These are phyloP conservation scores for Gadopsis bispinosus DNA, from an alignment of 2,797 vertebrate genomes.

Conservation along the genomic window DNA sequence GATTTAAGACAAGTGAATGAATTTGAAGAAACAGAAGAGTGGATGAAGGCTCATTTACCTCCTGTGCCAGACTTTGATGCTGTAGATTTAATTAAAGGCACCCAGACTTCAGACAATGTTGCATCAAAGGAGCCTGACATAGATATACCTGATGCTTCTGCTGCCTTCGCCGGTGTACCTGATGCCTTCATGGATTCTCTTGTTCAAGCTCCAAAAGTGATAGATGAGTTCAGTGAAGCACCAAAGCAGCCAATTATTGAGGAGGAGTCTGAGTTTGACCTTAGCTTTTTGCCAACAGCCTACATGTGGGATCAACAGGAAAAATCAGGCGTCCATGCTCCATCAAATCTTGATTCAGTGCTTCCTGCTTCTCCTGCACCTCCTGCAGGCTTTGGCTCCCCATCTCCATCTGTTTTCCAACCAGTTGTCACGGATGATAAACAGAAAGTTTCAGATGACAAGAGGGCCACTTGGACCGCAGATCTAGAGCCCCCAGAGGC, in stretches of 20 bases:
- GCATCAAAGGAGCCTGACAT: conserved; percentile 47
- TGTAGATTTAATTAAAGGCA: conserved; percentile 64
- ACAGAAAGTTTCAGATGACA: conserved; percentile 42
- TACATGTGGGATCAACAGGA: conserved; percentile 85
- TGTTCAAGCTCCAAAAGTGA: conserved; percentile 54
- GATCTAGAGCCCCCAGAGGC: conserved; percentile 73
- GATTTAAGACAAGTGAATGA: conserved; percentile 84
- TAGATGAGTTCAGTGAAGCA: conserved; percentile 51
- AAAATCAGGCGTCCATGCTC: conserved; percentile 58
- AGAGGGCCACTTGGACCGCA: conserved; percentile 52
- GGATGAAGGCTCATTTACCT: conserved; percentile 86
- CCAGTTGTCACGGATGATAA: conserved; percentile 17
- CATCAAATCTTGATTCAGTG: conserved; percentile 44
- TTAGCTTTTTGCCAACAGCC: conserved; percentile 85
- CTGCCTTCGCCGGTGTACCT: conserved; percentile 76
- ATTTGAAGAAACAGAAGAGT: conserved; percentile 87
- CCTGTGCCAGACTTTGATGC: conserved; percentile 81
- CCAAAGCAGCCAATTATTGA: conserved; percentile 72
- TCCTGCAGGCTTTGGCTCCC: conserved; percentile 69
- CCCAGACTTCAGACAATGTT: conserved; percentile 39
- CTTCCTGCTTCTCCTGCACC: conserved; percentile 63
- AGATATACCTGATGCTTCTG: conserved; percentile 53
- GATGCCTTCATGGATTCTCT: conserved; percentile 83
- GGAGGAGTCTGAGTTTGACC: conserved; percentile 83
- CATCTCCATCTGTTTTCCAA: conserved; percentile 42